Percentiles rank a stretch among this genome's conserved stretches.
Evolutionary conservation across 2,113 vertebrate genomes (phyloP).

Genomic region (Menura novaehollandiae): DNA sequence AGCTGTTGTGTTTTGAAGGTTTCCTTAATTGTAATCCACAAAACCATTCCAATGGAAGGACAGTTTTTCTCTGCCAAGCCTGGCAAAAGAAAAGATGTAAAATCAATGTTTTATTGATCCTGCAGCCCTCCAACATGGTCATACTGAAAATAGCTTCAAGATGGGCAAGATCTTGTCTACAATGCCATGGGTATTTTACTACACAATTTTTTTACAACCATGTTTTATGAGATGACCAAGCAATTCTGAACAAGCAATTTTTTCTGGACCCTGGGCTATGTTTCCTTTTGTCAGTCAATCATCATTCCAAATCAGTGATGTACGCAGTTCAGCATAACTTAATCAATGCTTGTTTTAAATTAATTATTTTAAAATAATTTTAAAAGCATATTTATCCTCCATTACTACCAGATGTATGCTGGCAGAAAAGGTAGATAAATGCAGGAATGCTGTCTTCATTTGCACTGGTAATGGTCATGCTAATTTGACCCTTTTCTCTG

Average conservation of each 20-base stretch:
- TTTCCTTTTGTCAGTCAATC: not conserved
- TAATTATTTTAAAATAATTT: not conserved
- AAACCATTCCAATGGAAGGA: constrained; percentile 79
- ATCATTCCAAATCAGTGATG: not conserved
- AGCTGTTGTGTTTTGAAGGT: constrained; percentile 71
- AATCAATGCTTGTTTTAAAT: not conserved
- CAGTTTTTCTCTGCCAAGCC: constrained; percentile 80
- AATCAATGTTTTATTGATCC: not conserved
- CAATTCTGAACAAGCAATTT: not conserved
- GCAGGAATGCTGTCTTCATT: not conserved
- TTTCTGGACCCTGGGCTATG: not conserved
- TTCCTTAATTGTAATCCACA: constrained; percentile 82
- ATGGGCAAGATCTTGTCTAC: not conserved
- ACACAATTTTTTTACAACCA: not conserved
- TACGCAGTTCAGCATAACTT: not conserved
- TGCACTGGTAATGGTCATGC: not conserved
- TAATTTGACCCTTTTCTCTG: not conserved
- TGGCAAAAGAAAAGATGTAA: not conserved
- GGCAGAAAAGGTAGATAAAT: not conserved
- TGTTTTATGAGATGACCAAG: not conserved
- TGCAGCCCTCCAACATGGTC: not conserved
- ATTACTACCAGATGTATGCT: not conserved
- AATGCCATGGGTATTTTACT: not conserved
- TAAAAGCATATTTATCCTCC: not conserved
- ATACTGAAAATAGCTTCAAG: not conserved